Evolutionary conservation across 2,113 vertebrate genomes (phyloP).

Genomic region (Terrapene triunguis): DNA sequence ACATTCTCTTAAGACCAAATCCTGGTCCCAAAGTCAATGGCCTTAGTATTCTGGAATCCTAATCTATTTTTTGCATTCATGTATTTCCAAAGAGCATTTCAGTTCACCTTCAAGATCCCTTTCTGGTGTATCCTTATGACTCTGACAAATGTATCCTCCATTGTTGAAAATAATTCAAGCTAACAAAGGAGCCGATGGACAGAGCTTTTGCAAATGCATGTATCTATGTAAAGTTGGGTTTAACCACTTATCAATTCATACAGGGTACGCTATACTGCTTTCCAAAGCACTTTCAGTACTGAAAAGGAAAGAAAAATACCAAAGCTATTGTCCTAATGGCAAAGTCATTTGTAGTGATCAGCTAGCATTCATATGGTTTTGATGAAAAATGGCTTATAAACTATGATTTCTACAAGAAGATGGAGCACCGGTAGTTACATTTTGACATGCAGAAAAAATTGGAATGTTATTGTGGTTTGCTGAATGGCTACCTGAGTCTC

Average conservation of each 20-base stretch:
- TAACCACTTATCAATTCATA: slow-evolving; percentile 77
- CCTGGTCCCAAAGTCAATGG: background rate
- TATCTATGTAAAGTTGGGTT: slow-evolving; percentile 67
- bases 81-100: slow-evolving; percentile 13
- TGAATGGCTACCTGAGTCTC: slow-evolving; percentile 40
- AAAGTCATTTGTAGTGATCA: slow-evolving; percentile 76
- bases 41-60: background rate
- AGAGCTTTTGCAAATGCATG: slow-evolving; percentile 35
- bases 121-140: slow-evolving; percentile 29
- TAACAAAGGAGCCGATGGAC: slow-evolving; percentile 51
- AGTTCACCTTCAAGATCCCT: background rate
- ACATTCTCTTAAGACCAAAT: background rate
- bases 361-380: slow-evolving; percentile 54
- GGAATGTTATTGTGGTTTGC: slow-evolving; percentile 48
- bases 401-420: slow-evolving; percentile 69
- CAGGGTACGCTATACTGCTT: slow-evolving; percentile 32
- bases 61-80: background rate
- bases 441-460: slow-evolving; percentile 68
- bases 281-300: slow-evolving; percentile 53
- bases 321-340: slow-evolving; percentile 61
- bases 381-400: slow-evolving; percentile 76
- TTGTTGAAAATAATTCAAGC: slow-evolving; percentile 67
- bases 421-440: slow-evolving; percentile 64
- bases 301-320: slow-evolving; percentile 64
- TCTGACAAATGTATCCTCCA: slow-evolving; percentile 60